A percentile compares a stretch with the other conserved stretches of the same genome.
Conservation (phyloP, 37 sponge, comb jelly and placozoan species). For the Amphimedon queenslandica region DNA sequence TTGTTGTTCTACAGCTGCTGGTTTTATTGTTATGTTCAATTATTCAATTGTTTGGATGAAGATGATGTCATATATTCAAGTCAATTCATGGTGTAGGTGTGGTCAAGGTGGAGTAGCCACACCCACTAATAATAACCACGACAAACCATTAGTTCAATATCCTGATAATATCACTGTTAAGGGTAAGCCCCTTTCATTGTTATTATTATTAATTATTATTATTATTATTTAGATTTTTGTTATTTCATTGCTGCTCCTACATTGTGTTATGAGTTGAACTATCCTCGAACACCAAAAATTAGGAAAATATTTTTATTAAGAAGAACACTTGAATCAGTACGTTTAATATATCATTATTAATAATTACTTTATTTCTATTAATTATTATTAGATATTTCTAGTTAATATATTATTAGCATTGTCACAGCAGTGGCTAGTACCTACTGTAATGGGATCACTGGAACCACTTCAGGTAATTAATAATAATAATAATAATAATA, state of each 20-base stretch:
- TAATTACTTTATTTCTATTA: not conserved
- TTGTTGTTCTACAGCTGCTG: conserved; percentile 25
- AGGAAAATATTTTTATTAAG: conserved; percentile 76
- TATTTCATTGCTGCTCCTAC: conserved; percentile 87
- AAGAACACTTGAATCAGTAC: conserved; percentile 66
- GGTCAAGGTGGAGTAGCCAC: not conserved
- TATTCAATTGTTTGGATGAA: conserved; percentile 81
- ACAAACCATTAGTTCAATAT: conserved; percentile 55
- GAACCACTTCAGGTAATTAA: conserved; percentile 70
- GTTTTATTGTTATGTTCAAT: conserved; percentile 23
- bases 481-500: not conserved
- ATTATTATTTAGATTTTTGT: conserved; percentile 63
- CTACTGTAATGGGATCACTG: conserved; percentile 75
- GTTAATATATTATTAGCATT: conserved; percentile 45
- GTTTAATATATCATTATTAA: conserved; percentile 17
- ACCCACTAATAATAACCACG: conserved; percentile 6
- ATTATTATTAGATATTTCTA: conserved; percentile 52
- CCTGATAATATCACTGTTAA: conserved; percentile 73
- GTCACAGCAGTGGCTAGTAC: conserved; percentile 82
- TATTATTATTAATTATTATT: not conserved
- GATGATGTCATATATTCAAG: conserved; percentile 80
- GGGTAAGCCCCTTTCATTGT: conserved; percentile 36
- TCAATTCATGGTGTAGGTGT: conserved; percentile 86
- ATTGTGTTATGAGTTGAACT: conserved; percentile 95
- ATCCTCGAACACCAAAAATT: conserved; percentile 68